Evolutionary conservation across 2,888 invertebrate species (phyloP), one percentile per base, ranked within the genome.

Genomic region (Pachymerium ferrugineum): DNA sequence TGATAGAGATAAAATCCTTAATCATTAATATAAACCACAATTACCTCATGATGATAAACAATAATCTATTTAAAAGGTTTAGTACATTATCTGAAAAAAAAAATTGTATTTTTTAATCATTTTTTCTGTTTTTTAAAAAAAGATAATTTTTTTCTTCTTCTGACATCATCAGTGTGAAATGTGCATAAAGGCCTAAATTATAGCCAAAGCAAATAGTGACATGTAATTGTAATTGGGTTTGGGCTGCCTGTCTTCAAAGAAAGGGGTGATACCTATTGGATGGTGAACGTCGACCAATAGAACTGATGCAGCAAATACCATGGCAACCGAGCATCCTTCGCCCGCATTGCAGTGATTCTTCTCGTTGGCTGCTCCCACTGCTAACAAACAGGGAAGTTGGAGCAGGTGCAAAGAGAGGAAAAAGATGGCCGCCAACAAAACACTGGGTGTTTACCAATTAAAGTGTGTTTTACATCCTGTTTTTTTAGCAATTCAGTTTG

Each of bases 261-360:
- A 47, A 47, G 47, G 47, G 47, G 6, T 47, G 47, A 47, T 47
- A 47, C 47, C 47, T 47, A 47, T 47, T 47, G 47, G 47, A 47
- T 16, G 47, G 47, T 47, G 47, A 16, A 16, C 16, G 47, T 47
- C 47, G 47, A 47, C 47, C 47, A 47, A 47, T 47, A 47, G 47
- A 47, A 47, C 47, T 47, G 47, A 47, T 47, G 47, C 47, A 47
- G 47, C 47, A 47, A 47, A 47, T 47, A 47, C 47, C 47, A 47
- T 47, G 47, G 47, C 47, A 47, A 47, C 47, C 47, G 47, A 47
- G 47, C 47, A 47, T 19, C 47, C 47, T 22, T 47, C 47, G 47
- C 47, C 47, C 22, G 47, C 47, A 47, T 47, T 47, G 47, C 47
- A 47, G 47, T 47, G 47, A 47, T 47, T 47, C 47, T 47, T 47